Conservation (phyloP, 2,888 invertebrate species). For the Microctonus hyperodae region DNA sequence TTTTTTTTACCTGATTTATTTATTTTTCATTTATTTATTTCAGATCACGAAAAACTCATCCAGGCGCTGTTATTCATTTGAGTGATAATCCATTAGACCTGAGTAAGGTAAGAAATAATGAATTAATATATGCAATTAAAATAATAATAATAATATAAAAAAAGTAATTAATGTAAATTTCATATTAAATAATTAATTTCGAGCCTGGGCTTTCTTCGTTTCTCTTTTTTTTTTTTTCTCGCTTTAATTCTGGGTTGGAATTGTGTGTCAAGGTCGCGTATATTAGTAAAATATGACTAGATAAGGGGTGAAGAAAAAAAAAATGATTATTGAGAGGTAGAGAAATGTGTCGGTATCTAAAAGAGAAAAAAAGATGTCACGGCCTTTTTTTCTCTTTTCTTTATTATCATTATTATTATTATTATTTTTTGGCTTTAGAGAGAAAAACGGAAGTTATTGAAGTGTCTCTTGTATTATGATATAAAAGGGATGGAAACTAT, state of each 20-base stretch:
- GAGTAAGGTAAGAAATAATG: constrained; percentile 95
- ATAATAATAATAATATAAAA: no score
- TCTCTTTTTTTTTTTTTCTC: neutral
- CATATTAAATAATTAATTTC: constrained; percentile 6
- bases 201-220: neutral
- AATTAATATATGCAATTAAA: no score
- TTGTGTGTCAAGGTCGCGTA: neutral
- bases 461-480: neutral
- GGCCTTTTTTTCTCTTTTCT: neutral
- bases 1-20: constrained; percentile 20
- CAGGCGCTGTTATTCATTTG: constrained; percentile 94
- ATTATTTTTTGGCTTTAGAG: neutral
- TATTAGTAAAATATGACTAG: neutral
- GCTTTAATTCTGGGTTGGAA: neutral
- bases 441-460: neutral
- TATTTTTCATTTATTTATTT: constrained; percentile 56
- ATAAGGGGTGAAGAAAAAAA: neutral
- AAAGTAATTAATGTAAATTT: neutral
- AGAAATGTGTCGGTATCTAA: neutral
- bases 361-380: constrained; percentile 1
- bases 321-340: neutral
- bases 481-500: neutral
- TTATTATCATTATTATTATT: no score
- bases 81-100: constrained; percentile 97
- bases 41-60: constrained; percentile 94